Evolutionary conservation across 1,140 invertebrate genomes (phyloP), one percentile per base, ranked within the genome.

Genomic region (Probaryconus sp.): DNA sequence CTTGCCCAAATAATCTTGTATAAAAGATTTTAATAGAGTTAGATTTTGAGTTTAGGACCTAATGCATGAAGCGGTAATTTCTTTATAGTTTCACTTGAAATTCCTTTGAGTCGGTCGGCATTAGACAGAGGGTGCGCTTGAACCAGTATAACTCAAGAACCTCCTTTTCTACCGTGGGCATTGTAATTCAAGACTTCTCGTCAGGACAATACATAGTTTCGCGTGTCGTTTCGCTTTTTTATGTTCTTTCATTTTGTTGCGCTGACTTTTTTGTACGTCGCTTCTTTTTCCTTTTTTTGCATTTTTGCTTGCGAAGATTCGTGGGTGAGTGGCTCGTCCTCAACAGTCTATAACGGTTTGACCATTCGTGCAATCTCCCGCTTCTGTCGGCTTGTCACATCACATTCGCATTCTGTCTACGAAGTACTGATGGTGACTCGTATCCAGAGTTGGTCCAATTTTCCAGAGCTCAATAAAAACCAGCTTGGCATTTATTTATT

Each of bases 131-230:
- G 68, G 68, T 64, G 68, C 60, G 58, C 58, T 33, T 58, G 51
- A 77, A 72, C 68, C 63, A 58, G 68, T 77, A 77, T 76, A 68
- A 77, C 58, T 77, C 68, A 77, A 72, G 58, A 68, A 72, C 63
- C 74, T 72, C 60, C 60, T 64, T 58, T 42, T 69, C 64, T 64
- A 30, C 16, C 40, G 56, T 48, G 21, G 43, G 65, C 73, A 78
- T 78, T 78, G 63, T 76, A 73, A 79, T 79, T 79, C 73, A 79
- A 72, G 73, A 70, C 73, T 70, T 67, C 69, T 71, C 68, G 69
- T 67, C 73, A 70, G 64, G 69, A 79, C 76, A 72, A 77, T 75
- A 72, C 77, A 72, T 75, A 79, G 71, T 75, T 77, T 75, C 71
- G 70, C 71, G 70, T 71, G 70, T 76, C 53, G 67, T 48, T 21